Evolutionary conservation across 2,797 vertebrate genomes (phyloP).

Genomic region (Eurystomus glaucurus): DNA sequence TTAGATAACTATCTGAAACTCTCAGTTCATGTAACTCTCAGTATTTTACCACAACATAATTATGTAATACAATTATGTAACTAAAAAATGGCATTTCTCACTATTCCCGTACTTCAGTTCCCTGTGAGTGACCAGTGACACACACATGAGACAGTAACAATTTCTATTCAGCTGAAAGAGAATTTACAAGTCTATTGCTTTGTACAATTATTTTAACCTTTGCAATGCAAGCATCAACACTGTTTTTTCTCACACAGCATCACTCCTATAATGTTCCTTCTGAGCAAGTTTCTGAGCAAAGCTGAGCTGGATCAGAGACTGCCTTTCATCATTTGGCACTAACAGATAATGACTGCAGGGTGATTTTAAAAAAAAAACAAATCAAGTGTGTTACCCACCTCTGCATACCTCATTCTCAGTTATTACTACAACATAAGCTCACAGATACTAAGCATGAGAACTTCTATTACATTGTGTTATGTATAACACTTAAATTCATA

Average conservation of each 20-base stretch:
- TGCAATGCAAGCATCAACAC: background rate
- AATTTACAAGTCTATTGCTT: background rate
- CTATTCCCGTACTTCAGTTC: background rate
- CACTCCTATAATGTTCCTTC: background rate
- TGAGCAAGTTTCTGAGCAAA: background rate
- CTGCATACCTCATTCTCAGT: background rate
- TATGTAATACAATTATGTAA: background rate
- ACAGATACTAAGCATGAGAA: background rate
- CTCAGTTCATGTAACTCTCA: background rate
- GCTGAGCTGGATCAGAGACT: background rate
- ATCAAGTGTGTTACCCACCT: background rate
- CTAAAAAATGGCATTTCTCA: background rate
- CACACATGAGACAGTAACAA: background rate
- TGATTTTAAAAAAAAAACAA: background rate
- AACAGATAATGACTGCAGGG: background rate
- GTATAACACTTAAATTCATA: background rate
- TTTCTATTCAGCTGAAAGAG: background rate
- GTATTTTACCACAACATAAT: background rate
- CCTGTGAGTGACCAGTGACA: background rate
- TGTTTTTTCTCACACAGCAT: background rate
- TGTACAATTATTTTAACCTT: background rate
- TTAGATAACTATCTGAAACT: background rate
- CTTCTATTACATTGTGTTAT: fast-evolving
- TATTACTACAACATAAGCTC: background rate
- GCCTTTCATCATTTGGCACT: background rate